Evolutionary conservation across 2,113 vertebrate species (phyloP).

Genomic region (Struthio camelus): DNA sequence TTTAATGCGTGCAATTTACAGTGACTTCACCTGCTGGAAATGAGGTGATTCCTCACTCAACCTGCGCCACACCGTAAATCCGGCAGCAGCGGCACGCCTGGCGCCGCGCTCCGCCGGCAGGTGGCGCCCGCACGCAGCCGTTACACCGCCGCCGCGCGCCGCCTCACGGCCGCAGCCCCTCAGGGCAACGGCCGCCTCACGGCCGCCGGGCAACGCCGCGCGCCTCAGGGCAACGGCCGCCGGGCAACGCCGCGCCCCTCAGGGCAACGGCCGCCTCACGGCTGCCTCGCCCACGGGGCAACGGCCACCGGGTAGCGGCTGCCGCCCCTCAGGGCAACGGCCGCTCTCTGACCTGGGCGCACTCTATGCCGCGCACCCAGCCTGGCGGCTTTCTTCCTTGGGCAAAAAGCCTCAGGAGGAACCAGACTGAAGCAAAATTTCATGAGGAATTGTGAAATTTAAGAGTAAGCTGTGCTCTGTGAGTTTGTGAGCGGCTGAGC

Average conservation of each 20-base stretch:
- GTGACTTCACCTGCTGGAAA: background rate
- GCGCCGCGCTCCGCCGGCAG: background rate
- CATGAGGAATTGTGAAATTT: background rate
- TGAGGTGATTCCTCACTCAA: no score
- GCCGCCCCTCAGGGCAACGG: no score
- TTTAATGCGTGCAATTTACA: no score
- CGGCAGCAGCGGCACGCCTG: no score
- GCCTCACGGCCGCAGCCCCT: background rate
- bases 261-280: background rate
- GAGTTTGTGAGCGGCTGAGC: background rate
- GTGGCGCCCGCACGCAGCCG: background rate
- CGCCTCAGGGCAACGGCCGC: no score
- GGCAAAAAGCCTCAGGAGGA: background rate
- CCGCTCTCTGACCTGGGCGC: background rate
- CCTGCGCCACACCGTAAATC: no score
- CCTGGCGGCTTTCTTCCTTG: background rate
- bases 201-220: no score
- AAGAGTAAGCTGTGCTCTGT: fast-evolving
- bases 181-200: no score
- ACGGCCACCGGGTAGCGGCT: no score
- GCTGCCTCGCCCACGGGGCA: no score
- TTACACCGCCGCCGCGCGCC: background rate
- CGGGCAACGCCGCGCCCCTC: no score
- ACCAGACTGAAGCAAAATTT: background rate
- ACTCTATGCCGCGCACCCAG: background rate